These are phyloP conservation scores for Drosophila bunnanda DNA, from an alignment of 2,888 invertebrate species.

Conservation along the genomic window DNA sequence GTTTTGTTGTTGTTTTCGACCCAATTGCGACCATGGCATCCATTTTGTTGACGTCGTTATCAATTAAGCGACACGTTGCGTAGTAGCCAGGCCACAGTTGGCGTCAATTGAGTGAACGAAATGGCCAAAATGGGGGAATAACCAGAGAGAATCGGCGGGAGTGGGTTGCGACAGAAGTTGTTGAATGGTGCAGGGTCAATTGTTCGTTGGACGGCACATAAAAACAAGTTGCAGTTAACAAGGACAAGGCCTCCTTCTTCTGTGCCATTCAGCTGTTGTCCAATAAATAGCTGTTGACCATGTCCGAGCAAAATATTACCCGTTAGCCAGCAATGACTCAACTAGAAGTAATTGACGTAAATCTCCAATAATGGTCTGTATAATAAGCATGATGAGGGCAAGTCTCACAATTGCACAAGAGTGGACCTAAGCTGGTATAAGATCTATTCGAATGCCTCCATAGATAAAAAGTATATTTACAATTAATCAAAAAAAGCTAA, in stretches of 20 bases:
- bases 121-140: constrained; percentile 47
- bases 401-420: too few species aligned
- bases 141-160: not conserved
- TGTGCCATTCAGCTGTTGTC: constrained; percentile 26
- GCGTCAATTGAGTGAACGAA: constrained; percentile 63
- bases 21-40: constrained; percentile 57
- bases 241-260: constrained; percentile 30
- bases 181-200: constrained; percentile 33
- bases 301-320: constrained; percentile 26
- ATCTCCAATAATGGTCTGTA: constrained; percentile 17
- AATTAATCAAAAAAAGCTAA: not conserved
- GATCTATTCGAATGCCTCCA: not conserved
- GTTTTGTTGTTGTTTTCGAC: constrained; percentile 47
- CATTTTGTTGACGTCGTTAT: constrained; percentile 78
- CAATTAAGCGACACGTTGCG: constrained; percentile 75
- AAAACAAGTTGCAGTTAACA: constrained; percentile 45
- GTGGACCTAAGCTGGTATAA: constrained; percentile 6
- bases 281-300: constrained; percentile 20
- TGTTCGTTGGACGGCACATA: constrained; percentile 21
- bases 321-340: constrained; percentile 27
- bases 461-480: not conserved
- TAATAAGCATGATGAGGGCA: constrained; percentile 18
- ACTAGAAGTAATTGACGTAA: constrained; percentile 22
- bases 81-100: constrained; percentile 61
- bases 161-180: constrained; percentile 26